Evolutionary conservation across 2,113 vertebrate species (phyloP).

Genomic region (Kryptolebias marmoratus): DNA sequence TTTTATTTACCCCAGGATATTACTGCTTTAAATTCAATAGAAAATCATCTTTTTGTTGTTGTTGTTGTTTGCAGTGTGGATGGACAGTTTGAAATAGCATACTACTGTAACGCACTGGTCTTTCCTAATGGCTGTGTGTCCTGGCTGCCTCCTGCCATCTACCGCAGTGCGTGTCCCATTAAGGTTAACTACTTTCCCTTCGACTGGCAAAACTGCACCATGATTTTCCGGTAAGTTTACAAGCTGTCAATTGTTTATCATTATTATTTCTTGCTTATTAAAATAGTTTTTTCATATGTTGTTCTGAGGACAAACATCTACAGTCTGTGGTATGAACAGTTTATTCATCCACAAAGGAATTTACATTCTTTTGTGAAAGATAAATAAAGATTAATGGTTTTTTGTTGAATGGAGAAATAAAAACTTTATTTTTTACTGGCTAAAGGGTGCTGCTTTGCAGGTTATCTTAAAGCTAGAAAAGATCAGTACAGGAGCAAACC

Average conservation of each 20-base stretch:
- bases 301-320: neutral
- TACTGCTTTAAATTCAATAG: no score
- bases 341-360: no score
- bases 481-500: no score
- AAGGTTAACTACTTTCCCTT: constrained; percentile 95
- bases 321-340: neutral
- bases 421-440: no score
- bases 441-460: no score
- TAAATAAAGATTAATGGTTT: no score
- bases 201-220: constrained; percentile 98
- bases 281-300: neutral
- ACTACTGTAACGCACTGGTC: constrained; percentile 89
- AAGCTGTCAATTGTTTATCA: neutral
- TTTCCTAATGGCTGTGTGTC: constrained; percentile 84
- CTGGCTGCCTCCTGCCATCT: constrained; percentile 95
- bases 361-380: no score
- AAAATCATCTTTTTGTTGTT: neutral
- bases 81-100: constrained; percentile 89
- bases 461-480: no score
- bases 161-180: constrained; percentile 89
- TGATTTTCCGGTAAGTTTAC: constrained; percentile 88
- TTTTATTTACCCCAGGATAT: no score
- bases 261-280: rapidly evolving
- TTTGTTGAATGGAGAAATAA: no score
- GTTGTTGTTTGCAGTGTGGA: constrained; percentile 82